Conservation (phyloP, 2,797 vertebrate genomes). For the Bovichtus variegatus region DNA sequence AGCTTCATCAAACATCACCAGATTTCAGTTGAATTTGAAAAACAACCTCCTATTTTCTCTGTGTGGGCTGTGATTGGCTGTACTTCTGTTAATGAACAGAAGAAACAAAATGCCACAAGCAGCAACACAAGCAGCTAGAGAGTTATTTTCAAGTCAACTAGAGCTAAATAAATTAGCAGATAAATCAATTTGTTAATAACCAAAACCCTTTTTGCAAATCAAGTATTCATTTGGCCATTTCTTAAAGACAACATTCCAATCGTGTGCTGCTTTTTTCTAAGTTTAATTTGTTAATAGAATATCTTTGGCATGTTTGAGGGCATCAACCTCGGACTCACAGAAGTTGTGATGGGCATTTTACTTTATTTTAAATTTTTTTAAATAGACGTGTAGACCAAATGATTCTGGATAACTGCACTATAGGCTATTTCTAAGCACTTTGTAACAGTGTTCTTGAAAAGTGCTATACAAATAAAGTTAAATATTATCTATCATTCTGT, state of each 20-base stretch:
- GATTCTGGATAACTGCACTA: background rate
- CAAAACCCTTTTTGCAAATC: background rate
- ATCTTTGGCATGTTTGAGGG: background rate
- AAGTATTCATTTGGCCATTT: background rate
- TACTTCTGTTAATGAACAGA: background rate
- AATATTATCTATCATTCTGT: background rate
- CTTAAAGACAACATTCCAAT: background rate
- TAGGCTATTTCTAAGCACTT: background rate
- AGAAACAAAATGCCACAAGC: background rate
- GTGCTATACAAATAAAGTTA: too few relatives aligned
- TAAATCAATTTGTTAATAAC: background rate
- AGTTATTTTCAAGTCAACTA: background rate
- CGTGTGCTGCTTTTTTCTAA: background rate
- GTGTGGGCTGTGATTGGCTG: background rate
- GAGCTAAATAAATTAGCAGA: background rate
- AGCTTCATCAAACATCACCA: background rate
- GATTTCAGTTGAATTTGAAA: background rate
- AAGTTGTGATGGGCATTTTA: background rate
- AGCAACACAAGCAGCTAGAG: background rate
- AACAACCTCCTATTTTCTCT: background rate
- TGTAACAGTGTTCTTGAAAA: too few relatives aligned
- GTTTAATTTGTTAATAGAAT: background rate
- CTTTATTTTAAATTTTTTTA: too few relatives aligned
- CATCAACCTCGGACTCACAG: background rate
- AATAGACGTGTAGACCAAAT: background rate